Conservation (phyloP, 2,797 vertebrate species). For the Leptodactylus fallax region DNA sequence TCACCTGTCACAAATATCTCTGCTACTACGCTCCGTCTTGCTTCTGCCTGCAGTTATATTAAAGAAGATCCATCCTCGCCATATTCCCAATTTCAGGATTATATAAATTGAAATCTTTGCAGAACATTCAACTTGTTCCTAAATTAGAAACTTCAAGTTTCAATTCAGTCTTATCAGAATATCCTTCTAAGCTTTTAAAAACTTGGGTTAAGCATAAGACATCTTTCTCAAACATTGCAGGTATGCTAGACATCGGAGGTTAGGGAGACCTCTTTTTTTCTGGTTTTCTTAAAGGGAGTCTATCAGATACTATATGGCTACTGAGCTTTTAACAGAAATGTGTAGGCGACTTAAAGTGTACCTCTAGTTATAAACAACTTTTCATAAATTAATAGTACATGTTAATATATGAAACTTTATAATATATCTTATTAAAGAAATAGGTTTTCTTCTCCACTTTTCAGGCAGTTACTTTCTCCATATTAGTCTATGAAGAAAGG, state of each 20-base stretch:
- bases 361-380: too few relatives aligned
- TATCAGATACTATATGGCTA: too few relatives aligned
- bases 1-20: conserved; percentile 22
- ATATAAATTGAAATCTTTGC: conserved; percentile 36
- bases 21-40: background rate
- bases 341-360: too few relatives aligned
- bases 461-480: too few relatives aligned
- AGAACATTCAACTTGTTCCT: conserved; percentile 19
- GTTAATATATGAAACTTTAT: too few relatives aligned
- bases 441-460: too few relatives aligned
- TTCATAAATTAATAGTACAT: too few relatives aligned
- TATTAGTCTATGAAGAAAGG: too few relatives aligned
- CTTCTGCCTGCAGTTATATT: conserved; percentile 20
- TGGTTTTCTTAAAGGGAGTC: background rate
- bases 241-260: background rate
- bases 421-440: too few relatives aligned
- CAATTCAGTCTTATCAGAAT: conserved; percentile 25
- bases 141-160: conserved; percentile 29
- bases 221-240: conserved; percentile 18
- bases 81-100: conserved; percentile 25
- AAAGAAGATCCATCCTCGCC: background rate
- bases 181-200: conserved; percentile 29
- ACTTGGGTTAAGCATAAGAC: conserved; percentile 28
- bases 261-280: background rate
- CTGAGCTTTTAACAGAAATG: too few relatives aligned